Conservation (phyloP, 1,140 invertebrate species). For the Hycleus phaleratus region DNA sequence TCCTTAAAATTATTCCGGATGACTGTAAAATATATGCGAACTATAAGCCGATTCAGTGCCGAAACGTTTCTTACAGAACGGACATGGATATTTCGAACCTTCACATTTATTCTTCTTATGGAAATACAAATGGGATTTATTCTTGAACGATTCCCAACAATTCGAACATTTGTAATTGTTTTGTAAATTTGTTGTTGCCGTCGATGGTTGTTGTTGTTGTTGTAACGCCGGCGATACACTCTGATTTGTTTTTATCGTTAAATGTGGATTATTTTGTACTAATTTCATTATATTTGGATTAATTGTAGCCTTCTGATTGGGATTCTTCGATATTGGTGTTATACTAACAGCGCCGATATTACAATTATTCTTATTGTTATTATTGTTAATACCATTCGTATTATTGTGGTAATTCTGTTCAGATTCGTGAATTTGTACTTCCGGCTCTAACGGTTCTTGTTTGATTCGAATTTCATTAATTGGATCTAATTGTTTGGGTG, state of each 20-base stretch:
- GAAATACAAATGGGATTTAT: slow-evolving; percentile 40
- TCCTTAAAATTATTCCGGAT: slow-evolving; percentile 32
- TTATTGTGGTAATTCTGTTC: slow-evolving; percentile 10
- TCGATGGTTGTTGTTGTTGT: slow-evolving; percentile 1
- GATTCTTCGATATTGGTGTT: slow-evolving; percentile 34
- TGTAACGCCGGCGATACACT: background rate
- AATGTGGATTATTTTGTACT: slow-evolving; percentile 37
- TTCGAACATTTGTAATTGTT: slow-evolving; percentile 36
- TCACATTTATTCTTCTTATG: slow-evolving; percentile 40
- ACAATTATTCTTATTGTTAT: background rate
- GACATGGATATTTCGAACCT: slow-evolving; percentile 38
- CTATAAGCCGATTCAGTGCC: slow-evolving; percentile 38
- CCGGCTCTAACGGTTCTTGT: slow-evolving; percentile 36
- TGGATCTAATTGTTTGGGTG: background rate
- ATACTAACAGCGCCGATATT: slow-evolving; percentile 33
- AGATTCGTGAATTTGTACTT: slow-evolving; percentile 37
- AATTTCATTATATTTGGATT: slow-evolving; percentile 36
- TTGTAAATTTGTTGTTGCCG: background rate
- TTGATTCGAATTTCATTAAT: slow-evolving; percentile 16
- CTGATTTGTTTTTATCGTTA: slow-evolving; percentile 28
- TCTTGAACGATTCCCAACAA: slow-evolving; percentile 35
- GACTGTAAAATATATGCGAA: slow-evolving; percentile 39
- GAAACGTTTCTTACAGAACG: slow-evolving; percentile 40
- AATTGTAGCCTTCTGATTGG: slow-evolving; percentile 22
- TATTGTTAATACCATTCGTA: background rate